phyloP scores from a whole-genome alignment of 2,113 vertebrate genomes.

The Artemisiospiza belli region DNA sequence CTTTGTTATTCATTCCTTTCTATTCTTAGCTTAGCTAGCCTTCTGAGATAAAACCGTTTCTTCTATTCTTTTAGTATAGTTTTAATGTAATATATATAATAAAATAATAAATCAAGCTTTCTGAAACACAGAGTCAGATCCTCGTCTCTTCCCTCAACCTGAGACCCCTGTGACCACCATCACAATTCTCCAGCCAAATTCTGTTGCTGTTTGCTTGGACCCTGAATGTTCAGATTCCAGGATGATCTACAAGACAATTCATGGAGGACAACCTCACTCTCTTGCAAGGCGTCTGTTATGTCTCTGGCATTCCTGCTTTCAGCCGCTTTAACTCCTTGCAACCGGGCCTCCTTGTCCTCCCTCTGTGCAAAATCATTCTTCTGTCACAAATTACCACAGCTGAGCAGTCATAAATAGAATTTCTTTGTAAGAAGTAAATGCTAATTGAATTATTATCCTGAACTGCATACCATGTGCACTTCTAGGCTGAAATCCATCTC shows the following conservation, averaged over 20 bases:
- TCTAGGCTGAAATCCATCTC: not conserved
- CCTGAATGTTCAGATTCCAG: not conserved
- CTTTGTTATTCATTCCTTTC: too few species aligned
- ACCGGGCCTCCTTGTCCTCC: not conserved
- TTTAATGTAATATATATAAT: too few species aligned
- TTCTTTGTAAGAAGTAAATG: not conserved
- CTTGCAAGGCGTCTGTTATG: not conserved
- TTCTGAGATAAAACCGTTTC: too few species aligned
- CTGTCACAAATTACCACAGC: not conserved
- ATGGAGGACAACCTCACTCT: not conserved
- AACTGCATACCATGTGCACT: not conserved
- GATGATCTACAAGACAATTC: not conserved
- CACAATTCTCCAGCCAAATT: not conserved
- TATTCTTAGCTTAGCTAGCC: too few species aligned
- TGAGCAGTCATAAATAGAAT: not conserved
- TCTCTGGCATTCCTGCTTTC: not conserved
- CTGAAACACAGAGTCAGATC: too few species aligned
- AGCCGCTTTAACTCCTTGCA: not conserved
- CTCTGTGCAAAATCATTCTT: not conserved
- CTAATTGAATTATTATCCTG: not conserved
- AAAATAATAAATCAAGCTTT: too few species aligned
- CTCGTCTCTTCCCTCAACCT: too few species aligned
- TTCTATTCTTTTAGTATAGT: too few species aligned
- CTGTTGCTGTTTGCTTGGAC: not conserved
- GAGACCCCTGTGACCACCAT: too few species aligned